phyloP scores from a whole-genome alignment of 2,888 invertebrate genomes.

The Diplazon laetatorius region DNA sequence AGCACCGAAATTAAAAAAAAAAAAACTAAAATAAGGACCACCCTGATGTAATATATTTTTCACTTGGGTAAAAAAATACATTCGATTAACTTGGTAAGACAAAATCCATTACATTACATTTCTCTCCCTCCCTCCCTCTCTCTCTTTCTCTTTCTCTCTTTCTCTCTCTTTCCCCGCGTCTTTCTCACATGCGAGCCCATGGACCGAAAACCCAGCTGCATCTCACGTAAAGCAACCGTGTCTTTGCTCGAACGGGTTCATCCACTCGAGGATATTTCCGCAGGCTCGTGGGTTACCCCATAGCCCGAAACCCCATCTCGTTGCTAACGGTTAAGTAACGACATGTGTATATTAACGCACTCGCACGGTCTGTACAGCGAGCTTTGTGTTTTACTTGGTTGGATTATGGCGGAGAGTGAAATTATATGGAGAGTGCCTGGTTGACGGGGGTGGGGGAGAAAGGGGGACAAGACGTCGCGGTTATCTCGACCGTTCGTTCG shows the following conservation, averaged over 20 bases:
- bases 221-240: neutral
- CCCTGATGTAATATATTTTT: no score
- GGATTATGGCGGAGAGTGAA: constrained; percentile 14
- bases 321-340: neutral
- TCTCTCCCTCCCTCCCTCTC: no score
- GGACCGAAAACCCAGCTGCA: neutral
- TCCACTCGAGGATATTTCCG: constrained; percentile 7
- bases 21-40: no score
- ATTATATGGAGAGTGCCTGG: constrained; percentile 43
- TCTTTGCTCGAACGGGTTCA: neutral
- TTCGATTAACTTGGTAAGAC: no score
- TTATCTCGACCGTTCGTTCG: constrained; percentile 26
- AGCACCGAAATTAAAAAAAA: no score
- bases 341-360: constrained; percentile 5
- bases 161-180: neutral
- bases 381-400: constrained; percentile 25
- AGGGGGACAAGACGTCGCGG: constrained; percentile 25
- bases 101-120: no score
- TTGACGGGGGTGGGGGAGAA: no score
- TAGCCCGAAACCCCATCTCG: constrained; percentile 9
- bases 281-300: constrained; percentile 19
- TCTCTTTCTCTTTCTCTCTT: no score
- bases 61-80: no score
- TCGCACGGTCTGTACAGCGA: constrained; percentile 1
- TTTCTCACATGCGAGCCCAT: neutral